Base-by-base conservation (phyloP, 1,140 invertebrate species). In the Drosophila busckii region DNA sequence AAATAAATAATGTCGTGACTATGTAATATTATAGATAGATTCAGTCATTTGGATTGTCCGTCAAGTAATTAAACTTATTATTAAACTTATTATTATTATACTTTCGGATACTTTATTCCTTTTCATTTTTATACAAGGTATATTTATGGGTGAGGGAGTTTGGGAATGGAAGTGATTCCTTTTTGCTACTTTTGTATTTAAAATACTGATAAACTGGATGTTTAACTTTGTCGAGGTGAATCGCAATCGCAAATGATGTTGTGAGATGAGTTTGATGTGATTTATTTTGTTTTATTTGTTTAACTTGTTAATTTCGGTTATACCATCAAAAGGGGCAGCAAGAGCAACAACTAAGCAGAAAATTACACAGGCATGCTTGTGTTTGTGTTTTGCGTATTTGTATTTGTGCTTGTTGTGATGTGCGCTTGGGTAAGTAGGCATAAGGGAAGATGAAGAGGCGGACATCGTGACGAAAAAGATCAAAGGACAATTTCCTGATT, bases 401-500 rank as follows among this genome's bases (percentile, higher is more conserved):
- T 15, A 34, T 10, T n/a, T 23, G 32, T 20, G 22, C 35, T 29
- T 28, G 22, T 44, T 26, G 13, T 37, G 10, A 1, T n/a, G n/a
- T n/a, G n/a, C n/a, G n/a, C n/a, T n/a, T n/a, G n/a, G n/a, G n/a
- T n/a, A n/a, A n/a, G n/a, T n/a, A n/a, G n/a, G n/a, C n/a, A n/a
- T n/a, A n/a, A n/a, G n/a, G n/a, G n/a, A n/a, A 25, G 35, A n/a
- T 16, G 8, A 38, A 35, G 19, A 16, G 5, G 29, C 29, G 28
- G 35, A 31, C 19, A 7, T 17, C 28, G 17, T 31, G 25, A 44
- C 25, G 32, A 82, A 80, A 65, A 75, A 82, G 75, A 82, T 82
- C 75, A 82, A 82, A 82, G 75, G 76, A 82, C 75, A 75, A 82
- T 82, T 82, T 82, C 56, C 61, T 82, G 75, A 82, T 82, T 82